These are phyloP conservation scores for Pipistrellus kuhlii DNA, from an alignment of 2,797 vertebrate species.

Conservation along the genomic window DNA sequence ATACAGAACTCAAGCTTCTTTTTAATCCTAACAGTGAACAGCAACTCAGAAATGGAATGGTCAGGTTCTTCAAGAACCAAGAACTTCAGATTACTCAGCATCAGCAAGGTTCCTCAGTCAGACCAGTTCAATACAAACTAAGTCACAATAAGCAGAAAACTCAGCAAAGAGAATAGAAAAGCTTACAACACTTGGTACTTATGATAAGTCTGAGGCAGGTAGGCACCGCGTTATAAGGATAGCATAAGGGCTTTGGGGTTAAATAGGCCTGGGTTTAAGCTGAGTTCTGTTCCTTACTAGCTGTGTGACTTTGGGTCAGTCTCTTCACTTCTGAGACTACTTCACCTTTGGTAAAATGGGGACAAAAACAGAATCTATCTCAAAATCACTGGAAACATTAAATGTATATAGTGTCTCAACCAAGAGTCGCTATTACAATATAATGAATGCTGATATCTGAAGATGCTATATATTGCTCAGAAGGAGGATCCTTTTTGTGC, in stretches of 20 bases:
- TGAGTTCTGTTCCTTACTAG: not conserved
- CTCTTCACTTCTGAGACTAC: not conserved
- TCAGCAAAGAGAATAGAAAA: not conserved
- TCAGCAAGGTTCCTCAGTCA: not conserved
- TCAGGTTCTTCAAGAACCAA: not conserved
- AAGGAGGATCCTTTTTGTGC: not conserved
- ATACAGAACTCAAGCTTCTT: not conserved
- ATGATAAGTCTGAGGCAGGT: not conserved
- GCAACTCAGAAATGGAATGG: not conserved
- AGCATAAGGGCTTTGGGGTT: not conserved
- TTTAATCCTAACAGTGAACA: not conserved
- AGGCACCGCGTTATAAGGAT: not conserved
- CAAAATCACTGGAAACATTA: not conserved
- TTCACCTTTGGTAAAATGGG: not conserved
- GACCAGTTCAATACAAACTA: not conserved
- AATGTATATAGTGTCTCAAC: not conserved
- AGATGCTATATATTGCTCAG: not conserved
- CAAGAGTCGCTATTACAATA: not conserved
- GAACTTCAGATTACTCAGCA: not conserved
- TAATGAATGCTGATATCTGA: constrained; percentile 8
- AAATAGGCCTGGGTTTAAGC: not conserved
- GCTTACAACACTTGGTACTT: not conserved
- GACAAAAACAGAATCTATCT: not conserved
- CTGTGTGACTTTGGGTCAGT: not conserved
- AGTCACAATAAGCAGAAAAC: not conserved